Evolutionary conservation across 2,888 invertebrate genomes (phyloP), one percentile per base, ranked within the genome.

Genomic region (Cephalotes varians): DNA sequence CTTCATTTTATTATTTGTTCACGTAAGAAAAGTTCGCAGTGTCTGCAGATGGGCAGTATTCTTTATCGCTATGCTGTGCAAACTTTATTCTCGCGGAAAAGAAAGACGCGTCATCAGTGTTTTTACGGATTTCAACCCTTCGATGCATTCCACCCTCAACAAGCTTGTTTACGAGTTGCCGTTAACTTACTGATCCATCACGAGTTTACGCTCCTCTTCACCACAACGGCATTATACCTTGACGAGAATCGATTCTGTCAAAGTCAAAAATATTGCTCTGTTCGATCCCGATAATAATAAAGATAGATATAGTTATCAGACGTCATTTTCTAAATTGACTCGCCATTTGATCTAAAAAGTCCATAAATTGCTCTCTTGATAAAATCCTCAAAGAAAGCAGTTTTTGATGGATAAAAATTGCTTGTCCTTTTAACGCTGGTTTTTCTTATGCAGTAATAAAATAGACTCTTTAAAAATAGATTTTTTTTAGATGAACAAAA

Each of bases 131-230:
- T 44, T 77, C 31, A 77, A 67, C 40, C 15, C 76, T 54, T 67
- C 67, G 31, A 40, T n/a, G 15, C 31, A 0, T 54, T 44, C 40
- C 49, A 21, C 34, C 37, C 15, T 67, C 21, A 21, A 67, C 67
- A 56, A 67, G 69, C 44, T 67, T 67, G 69, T 77, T 77, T 77
- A 77, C 54, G 54, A 67, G 31, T 67, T 10, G 31, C 21, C 12
- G 44, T 67, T 67, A 77, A 56, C 54, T 77, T 56, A 56, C 54
- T 54, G n/a, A 34, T 76, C 21, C 54, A 44, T 67, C 67, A 67
- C 54, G 31, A 67, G 76, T 77, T 77, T 67, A 67, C 54, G 28
- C 4, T 67, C 7, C n/a, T 67, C 21, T 31, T 56, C 40, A 18
- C 69, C 77, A 54, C 67, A 67, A 40, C 15, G 18, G 15, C 28